Base-by-base conservation (phyloP, 2,888 invertebrate genomes). In the Pseudococcus jackbeardsleyi region DNA sequence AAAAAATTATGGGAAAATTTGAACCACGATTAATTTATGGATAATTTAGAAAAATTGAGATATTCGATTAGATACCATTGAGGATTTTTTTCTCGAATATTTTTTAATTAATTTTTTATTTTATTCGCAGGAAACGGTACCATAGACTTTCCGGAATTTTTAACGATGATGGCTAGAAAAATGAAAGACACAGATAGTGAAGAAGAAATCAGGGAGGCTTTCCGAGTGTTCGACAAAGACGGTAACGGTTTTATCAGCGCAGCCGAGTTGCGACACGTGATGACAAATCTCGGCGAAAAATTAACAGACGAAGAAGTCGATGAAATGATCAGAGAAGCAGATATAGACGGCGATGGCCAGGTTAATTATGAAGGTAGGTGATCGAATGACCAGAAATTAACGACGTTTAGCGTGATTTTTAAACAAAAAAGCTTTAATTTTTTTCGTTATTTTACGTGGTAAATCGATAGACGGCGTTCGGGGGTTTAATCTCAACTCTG, bases 81-180 rank as follows among this genome's bases (percentile, higher is more conserved):
- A 33, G 26, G 26, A 3, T 3, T 33, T 33, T 33, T 50, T 50
- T 50, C 1, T 9, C 15, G 48, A 50, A 50, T 15, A 12, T 11
- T 15, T 50, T 12, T 50, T 48, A 48, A 9, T 1, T 11, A 0
- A 82, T 87, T n/a, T 15, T 48, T 92, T 59, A 5, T 33, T 1
- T n/a, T n/a, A 19, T 85, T 59, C 59, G 15, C 87, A 99, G 99
- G 98, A 92, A 99, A 99, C 93, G 99, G 99, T 92, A 99, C 99
- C 92, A 99, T 99, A 93, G 99, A 99, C 94, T 99, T 99, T 93
- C 99, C 99, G 91, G 99, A 99, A 94, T 99, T 99, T 94, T 95
- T 99, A 91, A 99, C 99, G 92, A 99, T 99, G 99, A 99, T 99
- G 99, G 99, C 99, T 91, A 95, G 99, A 92, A 99, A 99, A 95